Conservation (phyloP, 2,113 vertebrate species). For the Microcebus tavaratra region DNA sequence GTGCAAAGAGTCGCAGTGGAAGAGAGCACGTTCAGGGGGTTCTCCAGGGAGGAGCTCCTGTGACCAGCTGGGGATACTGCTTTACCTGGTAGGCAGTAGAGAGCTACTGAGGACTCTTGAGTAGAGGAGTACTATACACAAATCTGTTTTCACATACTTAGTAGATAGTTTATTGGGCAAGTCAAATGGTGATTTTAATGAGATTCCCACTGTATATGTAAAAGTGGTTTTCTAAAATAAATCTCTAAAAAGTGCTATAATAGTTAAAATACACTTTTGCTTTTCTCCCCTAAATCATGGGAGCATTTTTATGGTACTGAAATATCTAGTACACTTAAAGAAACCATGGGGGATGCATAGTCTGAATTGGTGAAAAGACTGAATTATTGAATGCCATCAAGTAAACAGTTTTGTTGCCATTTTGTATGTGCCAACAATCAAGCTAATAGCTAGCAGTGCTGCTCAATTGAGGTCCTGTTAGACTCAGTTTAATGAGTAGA, state of each 20-base stretch:
- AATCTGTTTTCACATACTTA: background rate
- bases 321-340: background rate
- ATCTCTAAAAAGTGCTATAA: background rate
- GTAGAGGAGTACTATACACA: background rate
- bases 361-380: background rate
- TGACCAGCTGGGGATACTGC: too few relatives aligned
- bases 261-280: background rate
- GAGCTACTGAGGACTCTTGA: background rate
- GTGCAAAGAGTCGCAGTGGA: background rate
- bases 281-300: background rate
- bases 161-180: background rate
- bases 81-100: background rate
- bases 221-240: conserved; percentile 7
- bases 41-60: too few relatives aligned
- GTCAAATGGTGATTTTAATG: background rate
- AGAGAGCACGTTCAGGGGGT: background rate
- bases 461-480: conserved; percentile 42
- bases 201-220: background rate
- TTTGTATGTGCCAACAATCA: background rate
- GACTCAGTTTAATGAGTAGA: conserved; percentile 41
- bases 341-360: background rate
- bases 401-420: conserved; percentile 4
- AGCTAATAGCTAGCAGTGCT: background rate
- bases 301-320: background rate
- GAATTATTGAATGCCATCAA: conserved; percentile 20